These are phyloP conservation scores for Opisthocomus hoazin DNA, from an alignment of 2,113 vertebrate genomes.

Conservation along the genomic window DNA sequence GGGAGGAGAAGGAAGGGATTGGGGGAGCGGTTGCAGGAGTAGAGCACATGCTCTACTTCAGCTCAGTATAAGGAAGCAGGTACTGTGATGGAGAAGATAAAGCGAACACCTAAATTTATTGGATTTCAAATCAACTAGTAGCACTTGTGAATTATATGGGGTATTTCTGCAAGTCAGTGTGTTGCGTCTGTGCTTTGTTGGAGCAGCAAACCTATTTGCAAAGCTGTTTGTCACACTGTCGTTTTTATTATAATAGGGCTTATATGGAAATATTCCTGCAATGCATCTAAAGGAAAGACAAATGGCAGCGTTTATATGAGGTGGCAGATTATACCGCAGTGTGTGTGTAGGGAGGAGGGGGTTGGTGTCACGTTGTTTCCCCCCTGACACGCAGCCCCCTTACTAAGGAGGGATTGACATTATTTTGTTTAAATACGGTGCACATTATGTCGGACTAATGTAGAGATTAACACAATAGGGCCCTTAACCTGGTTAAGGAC, in stretches of 20 bases:
- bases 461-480: conserved; percentile 5
- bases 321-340: neutral
- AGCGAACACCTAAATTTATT: neutral
- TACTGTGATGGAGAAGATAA: neutral
- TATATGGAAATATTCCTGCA: conserved; percentile 48
- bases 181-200: conserved; percentile 10
- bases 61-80: neutral
- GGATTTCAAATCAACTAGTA: neutral
- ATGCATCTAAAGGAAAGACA: conserved; percentile 29
- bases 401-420: neutral
- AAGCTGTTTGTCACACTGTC: conserved; percentile 48
- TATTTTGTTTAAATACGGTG: conserved; percentile 14
- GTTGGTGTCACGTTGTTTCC: neutral
- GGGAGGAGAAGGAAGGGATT: conserved; percentile 17
- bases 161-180: neutral
- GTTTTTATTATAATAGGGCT: conserved; percentile 46
- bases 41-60: neutral
- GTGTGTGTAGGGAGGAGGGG: neutral
- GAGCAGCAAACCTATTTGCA: conserved; percentile 42
- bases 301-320: conserved; percentile 26
- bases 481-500: conserved; percentile 32
- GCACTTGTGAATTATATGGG: neutral
- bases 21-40: neutral
- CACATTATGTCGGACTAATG: neutral
- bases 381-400: neutral